A percentile compares a stretch with the other conserved stretches of the same genome.
These are phyloP conservation scores for Lytechinus variegatus DNA, from an alignment of 35 echinoderm and acorn worm genomes.

Conservation along the genomic window DNA sequence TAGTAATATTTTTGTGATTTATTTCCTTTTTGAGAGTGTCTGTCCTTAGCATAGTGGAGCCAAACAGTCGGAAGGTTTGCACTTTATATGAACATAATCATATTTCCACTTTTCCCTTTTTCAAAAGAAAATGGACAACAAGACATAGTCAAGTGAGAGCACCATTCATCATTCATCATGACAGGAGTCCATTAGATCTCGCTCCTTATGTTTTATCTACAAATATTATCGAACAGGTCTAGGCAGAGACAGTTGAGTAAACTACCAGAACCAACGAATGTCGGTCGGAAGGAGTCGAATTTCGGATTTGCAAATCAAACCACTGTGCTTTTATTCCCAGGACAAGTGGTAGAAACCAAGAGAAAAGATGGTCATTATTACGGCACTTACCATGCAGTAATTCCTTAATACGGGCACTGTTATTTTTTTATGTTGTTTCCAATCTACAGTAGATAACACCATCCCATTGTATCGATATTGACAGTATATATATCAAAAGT, in stretches of 20 bases:
- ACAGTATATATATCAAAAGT: too few species aligned
- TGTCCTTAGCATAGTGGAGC: neutral
- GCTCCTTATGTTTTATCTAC: neutral
- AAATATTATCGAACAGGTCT: constrained; percentile 12
- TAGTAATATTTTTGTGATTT: too few species aligned
- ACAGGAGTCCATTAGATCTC: constrained; percentile 17
- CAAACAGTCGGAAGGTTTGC: neutral
- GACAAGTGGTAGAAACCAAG: neutral
- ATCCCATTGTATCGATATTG: neutral
- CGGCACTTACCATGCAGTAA: neutral
- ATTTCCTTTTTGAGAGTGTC: too few species aligned
- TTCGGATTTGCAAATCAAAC: constrained; percentile 13
- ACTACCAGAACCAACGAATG: constrained; percentile 1
- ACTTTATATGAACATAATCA: neutral
- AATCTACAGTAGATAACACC: neutral
- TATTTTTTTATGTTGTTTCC: neutral
- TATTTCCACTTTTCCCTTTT: neutral
- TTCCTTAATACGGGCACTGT: neutral
- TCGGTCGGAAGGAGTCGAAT: constrained; percentile 9
- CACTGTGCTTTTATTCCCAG: neutral
- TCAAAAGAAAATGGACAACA: neutral
- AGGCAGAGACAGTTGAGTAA: constrained; percentile 1
- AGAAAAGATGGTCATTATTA: neutral
- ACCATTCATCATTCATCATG: constrained; percentile 4
- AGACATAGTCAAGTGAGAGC: neutral